Evolutionary conservation across 2,113 vertebrate species (phyloP).

Genomic region (Felis catus): DNA sequence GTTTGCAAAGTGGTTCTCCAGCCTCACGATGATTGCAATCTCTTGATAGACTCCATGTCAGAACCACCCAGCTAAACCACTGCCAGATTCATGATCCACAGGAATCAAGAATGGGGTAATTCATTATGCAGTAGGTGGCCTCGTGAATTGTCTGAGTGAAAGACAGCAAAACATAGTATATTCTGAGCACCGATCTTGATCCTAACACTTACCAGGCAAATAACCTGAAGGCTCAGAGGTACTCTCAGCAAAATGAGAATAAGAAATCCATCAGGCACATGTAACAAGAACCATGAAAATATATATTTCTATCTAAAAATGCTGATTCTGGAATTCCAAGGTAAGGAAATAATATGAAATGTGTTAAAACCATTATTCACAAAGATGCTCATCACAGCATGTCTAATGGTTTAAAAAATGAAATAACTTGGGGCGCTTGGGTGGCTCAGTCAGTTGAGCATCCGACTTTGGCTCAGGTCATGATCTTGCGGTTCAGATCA

Average conservation of each 20-base stretch:
- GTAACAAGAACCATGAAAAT: background rate
- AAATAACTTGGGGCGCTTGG: background rate
- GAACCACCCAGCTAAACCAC: background rate
- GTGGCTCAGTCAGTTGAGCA: background rate
- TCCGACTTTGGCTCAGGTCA: background rate
- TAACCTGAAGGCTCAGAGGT: background rate
- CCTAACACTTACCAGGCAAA: background rate
- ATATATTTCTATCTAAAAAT: background rate
- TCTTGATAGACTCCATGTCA: background rate
- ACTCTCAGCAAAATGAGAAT: background rate
- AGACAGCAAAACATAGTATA: background rate
- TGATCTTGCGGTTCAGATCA: too few relatives aligned
- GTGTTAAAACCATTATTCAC: background rate
- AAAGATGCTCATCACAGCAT: background rate
- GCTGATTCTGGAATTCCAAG: background rate
- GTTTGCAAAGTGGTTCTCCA: background rate
- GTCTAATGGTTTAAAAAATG: background rate
- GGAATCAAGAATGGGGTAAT: background rate
- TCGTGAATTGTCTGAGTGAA: background rate
- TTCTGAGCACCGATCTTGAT: background rate
- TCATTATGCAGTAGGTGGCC: background rate
- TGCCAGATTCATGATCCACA: background rate
- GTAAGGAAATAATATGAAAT: constrained; percentile 11
- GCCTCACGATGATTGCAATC: background rate
- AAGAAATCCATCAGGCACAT: background rate